Conservation (phyloP, 2,888 invertebrate species). For the Papilio gigon region DNA sequence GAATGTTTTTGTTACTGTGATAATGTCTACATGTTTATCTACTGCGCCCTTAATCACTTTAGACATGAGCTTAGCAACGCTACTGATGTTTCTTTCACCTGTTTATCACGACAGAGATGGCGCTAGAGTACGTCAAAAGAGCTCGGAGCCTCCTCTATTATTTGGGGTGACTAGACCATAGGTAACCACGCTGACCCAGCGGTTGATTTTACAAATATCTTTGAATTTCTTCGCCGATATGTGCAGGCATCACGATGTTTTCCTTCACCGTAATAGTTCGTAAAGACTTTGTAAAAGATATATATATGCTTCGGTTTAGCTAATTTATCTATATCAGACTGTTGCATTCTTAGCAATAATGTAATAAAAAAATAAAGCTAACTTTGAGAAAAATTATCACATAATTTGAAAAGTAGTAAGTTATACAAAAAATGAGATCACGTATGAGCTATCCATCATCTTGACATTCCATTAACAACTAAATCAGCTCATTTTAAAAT, state of each 20-base stretch:
- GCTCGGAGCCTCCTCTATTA: no score
- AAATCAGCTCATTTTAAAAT: conserved; percentile 17
- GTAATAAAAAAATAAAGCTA: background rate
- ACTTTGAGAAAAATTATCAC: background rate
- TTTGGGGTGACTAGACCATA: background rate
- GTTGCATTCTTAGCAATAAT: background rate
- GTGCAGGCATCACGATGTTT: no score
- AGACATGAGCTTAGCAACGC: conserved; percentile 16
- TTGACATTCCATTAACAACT: conserved; percentile 20
- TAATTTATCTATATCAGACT: no score
- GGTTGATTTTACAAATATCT: no score
- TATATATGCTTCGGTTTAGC: no score
- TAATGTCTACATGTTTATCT: conserved; percentile 18
- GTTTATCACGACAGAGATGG: background rate
- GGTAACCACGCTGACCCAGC: no score
- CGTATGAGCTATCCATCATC: conserved; percentile 8
- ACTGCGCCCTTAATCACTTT: conserved; percentile 20
- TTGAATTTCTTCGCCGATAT: no score
- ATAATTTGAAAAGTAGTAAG: background rate
- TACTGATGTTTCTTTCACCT: background rate
- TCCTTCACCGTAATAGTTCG: no score
- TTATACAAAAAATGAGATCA: conserved; percentile 3
- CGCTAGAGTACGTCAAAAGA: background rate
- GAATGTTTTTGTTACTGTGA: conserved; percentile 18
- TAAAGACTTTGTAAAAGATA: no score